Base-by-base conservation (phyloP, 2,888 invertebrate genomes). In the Polydesmus complanatus region DNA sequence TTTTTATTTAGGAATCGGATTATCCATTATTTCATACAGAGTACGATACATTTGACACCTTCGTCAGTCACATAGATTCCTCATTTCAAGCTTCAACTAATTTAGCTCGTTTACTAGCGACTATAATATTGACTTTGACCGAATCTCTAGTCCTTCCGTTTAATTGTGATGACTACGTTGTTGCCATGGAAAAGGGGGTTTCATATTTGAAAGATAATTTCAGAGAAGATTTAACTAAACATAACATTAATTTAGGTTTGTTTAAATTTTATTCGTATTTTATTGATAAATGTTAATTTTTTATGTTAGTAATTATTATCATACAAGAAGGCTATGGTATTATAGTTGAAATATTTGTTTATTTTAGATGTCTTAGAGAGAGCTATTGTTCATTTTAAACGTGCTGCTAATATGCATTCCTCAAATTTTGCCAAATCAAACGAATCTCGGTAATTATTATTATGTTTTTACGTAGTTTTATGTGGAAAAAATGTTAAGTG, bases 11-110 rank as follows among this genome's bases (percentile, higher is more conserved):
- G 62, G 60, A 62, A 18, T 52, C 51, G 5, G 66, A 65, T 54
- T 73, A 72, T 61, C 73, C 73, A 14, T 70, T 71, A 8, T 70
- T 71, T 61, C 72, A 72, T 62, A 72, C 73, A 0, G 64, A 71
- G n/a, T 69, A 70, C 27, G 73, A 74, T 57, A 71, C 68, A 14
- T 70, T 69, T 62, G 68, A 71, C 3, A 70, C 72, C 37, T 67
- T 73, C 53, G 64, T 65, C 51, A 67, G 62, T 22, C 68, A 68
- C 60, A 68, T 73, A 21, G 74, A 74, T 65, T 70, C 71, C 1
- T 65, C 68, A 27, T 71, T 70, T 65, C 64, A 64, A n/a, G 68
- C 70, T 22, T 70, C 71, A 52, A 54, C 62, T 50, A 62, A 65
- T 5, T 26, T 66, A 47, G 65, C 65, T 19, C 57, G 59, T 8